Evolutionary conservation across 1,140 invertebrate species (phyloP).

Genomic region (Calosoma granatense): DNA sequence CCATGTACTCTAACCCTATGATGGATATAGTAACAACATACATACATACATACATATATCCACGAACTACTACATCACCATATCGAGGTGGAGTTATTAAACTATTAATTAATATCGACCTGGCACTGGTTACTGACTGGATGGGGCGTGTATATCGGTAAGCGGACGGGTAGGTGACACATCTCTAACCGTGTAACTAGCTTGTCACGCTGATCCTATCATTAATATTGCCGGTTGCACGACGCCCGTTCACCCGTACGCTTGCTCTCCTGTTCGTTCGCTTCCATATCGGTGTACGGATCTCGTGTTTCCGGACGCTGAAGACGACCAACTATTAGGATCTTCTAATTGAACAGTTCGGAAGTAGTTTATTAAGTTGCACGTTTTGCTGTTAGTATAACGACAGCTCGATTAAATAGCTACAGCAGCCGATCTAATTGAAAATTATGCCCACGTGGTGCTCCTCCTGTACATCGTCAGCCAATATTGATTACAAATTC

Average conservation of each 20-base stretch:
- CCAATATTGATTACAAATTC: no score
- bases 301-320: constrained; percentile 1
- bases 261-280: not conserved
- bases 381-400: no score
- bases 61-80: no score
- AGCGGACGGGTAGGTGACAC: not conserved
- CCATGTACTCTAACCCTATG: no score
- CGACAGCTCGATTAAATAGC: no score
- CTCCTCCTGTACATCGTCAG: no score
- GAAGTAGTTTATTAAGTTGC: not conserved
- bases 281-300: not conserved
- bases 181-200: not conserved
- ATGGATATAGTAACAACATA: not conserved
- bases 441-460: no score
- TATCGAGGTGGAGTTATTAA: not conserved
- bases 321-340: not conserved
- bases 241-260: not conserved
- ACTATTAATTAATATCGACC: constrained; percentile 8
- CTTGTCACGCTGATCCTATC: constrained; percentile 4
- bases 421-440: no score
- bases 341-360: constrained; percentile 1
- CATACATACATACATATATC: not conserved
- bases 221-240: constrained; percentile 5
- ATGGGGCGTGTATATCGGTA: not conserved
- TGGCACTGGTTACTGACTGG: not conserved